Percentiles rank a stretch among this genome's conserved stretches.
Conservation (phyloP, 2,113 vertebrate genomes). For the Scortum barcoo region DNA sequence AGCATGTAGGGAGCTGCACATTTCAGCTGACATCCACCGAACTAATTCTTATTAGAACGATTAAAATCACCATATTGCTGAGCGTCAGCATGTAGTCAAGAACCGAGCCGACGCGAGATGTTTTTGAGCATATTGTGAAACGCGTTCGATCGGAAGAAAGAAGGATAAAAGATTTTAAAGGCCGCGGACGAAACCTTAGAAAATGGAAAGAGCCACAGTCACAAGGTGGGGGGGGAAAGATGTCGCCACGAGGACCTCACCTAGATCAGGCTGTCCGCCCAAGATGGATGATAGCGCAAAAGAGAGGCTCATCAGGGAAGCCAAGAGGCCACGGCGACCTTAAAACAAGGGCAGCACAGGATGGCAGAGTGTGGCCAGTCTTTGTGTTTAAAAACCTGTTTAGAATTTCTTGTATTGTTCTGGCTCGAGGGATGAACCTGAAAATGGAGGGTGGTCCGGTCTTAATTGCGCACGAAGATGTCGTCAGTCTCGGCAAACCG, state of each 20-base stretch:
- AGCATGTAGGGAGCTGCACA: slow-evolving; percentile 14
- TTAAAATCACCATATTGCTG: slow-evolving; percentile 26
- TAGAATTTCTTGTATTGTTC: slow-evolving; percentile 3
- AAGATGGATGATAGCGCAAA: slow-evolving; percentile 49
- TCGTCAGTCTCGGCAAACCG: not conserved
- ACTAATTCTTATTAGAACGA: slow-evolving; percentile 6
- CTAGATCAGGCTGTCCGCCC: slow-evolving; percentile 21
- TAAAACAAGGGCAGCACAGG: slow-evolving; percentile 32
- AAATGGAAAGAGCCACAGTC: not conserved
- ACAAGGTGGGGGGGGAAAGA: slow-evolving; percentile 12
- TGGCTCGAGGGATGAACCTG: slow-evolving; percentile 1
- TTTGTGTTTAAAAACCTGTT: slow-evolving; percentile 7
- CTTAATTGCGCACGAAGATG: not conserved
- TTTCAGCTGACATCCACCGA: slow-evolving; percentile 27
- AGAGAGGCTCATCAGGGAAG: slow-evolving; percentile 35
- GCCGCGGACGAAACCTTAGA: not conserved
- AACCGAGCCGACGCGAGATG: not conserved
- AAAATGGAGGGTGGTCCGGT: slow-evolving; percentile 5
- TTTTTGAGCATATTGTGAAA: slow-evolving; percentile 21
- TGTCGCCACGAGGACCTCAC: slow-evolving; percentile 22
- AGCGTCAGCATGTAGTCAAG: not conserved
- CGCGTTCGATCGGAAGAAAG: not conserved
- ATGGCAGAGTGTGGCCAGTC: not conserved
- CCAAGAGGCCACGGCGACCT: slow-evolving; percentile 27
- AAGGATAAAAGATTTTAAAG: not conserved